Evolutionary conservation across 2,113 vertebrate genomes (phyloP).

Genomic region (Atrichornis clamosus): DNA sequence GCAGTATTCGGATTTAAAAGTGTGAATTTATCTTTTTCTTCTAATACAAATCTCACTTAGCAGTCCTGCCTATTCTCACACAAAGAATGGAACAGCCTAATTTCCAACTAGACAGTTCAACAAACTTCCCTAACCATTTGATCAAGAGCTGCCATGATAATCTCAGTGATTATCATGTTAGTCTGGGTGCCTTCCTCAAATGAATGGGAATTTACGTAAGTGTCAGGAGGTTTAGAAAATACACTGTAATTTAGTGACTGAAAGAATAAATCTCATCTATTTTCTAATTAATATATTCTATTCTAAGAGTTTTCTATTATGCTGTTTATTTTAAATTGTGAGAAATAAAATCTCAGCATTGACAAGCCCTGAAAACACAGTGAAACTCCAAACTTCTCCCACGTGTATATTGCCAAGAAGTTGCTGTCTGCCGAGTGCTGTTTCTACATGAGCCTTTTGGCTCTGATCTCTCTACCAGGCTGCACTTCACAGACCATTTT

Average conservation of each 20-base stretch:
- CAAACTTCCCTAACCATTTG: background rate
- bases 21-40: background rate
- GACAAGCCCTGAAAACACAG: background rate
- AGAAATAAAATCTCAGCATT: background rate
- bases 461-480: background rate
- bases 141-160: background rate
- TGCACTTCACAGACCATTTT: background rate
- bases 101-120: background rate
- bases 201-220: background rate
- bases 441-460: background rate
- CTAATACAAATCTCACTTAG: background rate
- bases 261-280: background rate
- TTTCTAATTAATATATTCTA: background rate
- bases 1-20: background rate
- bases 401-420: background rate
- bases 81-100: background rate
- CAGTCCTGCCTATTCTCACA: background rate
- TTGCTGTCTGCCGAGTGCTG: background rate
- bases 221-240: background rate
- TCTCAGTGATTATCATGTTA: background rate
- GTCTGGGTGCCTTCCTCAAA: background rate
- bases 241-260: background rate
- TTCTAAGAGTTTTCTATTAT: background rate
- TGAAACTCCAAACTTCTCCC: background rate
- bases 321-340: background rate